Conservation (phyloP, 2,113 vertebrate genomes). For the Lonchura striata region DNA sequence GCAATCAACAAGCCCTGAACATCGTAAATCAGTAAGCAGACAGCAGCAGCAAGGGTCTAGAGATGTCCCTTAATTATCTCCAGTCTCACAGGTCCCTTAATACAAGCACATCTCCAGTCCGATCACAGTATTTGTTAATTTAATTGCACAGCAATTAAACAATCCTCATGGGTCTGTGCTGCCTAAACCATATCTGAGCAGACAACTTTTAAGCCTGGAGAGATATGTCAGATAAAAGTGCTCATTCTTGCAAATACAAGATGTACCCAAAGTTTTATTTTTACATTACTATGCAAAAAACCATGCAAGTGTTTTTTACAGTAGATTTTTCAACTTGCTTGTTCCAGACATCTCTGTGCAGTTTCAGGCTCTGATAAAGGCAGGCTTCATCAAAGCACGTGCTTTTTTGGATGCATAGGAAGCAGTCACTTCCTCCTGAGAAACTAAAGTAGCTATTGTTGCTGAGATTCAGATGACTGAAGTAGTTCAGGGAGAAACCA, state of each 20-base stretch:
- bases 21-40: not conserved
- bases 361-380: not conserved
- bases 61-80: not conserved
- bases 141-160: conserved; percentile 26
- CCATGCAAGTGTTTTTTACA: not conserved
- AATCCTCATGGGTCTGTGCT: not conserved
- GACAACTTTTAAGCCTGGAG: not conserved
- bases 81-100: not conserved
- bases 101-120: not conserved
- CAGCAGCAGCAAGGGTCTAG: not conserved
- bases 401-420: not conserved
- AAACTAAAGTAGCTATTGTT: not conserved
- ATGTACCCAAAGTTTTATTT: not conserved
- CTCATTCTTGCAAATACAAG: not conserved
- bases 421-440: not conserved
- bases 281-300: not conserved
- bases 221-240: not conserved
- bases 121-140: conserved; percentile 18
- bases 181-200: not conserved
- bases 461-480: not conserved
- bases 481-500: not conserved
- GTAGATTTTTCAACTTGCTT: not conserved
- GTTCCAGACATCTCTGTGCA: not conserved
- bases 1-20: not conserved
- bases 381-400: rapidly evolving